Evolutionary conservation across 2,888 invertebrate species (phyloP).

Genomic region (Tholera decimalis): DNA sequence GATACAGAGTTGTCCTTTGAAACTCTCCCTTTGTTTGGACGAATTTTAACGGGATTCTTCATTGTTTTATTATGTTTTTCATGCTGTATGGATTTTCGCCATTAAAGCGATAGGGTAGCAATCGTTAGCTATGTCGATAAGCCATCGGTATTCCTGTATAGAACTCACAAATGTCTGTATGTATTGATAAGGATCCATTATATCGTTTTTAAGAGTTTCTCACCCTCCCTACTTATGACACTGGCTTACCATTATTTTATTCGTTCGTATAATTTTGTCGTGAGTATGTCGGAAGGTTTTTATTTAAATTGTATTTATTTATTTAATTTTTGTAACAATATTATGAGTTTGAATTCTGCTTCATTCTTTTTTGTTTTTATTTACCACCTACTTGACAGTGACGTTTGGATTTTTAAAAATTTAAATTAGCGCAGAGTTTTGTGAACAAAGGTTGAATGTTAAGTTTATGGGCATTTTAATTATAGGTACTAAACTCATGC

Average conservation of each 20-base stretch:
- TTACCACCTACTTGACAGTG: constrained; percentile 46
- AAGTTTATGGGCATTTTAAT: constrained; percentile 24
- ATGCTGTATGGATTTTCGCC: constrained; percentile 82
- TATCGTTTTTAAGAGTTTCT: constrained; percentile 40
- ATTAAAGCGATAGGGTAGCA: constrained; percentile 82
- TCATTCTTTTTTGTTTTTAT: constrained; percentile 52
- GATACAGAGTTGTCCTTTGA: background rate
- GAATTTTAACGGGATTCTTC: background rate
- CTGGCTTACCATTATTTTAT: constrained; percentile 49
- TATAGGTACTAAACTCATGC: background rate
- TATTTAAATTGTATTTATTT: constrained; percentile 31
- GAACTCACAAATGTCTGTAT: constrained; percentile 75
- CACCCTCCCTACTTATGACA: constrained; percentile 28
- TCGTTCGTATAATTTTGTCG: constrained; percentile 16
- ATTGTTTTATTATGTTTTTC: constrained; percentile 5
- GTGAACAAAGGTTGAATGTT: constrained; percentile 40
- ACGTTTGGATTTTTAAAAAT: constrained; percentile 32
- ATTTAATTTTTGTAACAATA: constrained; percentile 35
- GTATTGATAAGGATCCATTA: constrained; percentile 80
- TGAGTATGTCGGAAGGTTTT: constrained; percentile 12
- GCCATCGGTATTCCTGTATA: constrained; percentile 83
- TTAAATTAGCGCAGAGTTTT: constrained; percentile 12
- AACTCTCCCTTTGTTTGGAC: too few relatives aligned
- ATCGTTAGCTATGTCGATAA: constrained; percentile 81
- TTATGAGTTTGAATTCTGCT: constrained; percentile 41